Conservation (phyloP, 2,888 invertebrate genomes). For the Orgyia antiqua region DNA sequence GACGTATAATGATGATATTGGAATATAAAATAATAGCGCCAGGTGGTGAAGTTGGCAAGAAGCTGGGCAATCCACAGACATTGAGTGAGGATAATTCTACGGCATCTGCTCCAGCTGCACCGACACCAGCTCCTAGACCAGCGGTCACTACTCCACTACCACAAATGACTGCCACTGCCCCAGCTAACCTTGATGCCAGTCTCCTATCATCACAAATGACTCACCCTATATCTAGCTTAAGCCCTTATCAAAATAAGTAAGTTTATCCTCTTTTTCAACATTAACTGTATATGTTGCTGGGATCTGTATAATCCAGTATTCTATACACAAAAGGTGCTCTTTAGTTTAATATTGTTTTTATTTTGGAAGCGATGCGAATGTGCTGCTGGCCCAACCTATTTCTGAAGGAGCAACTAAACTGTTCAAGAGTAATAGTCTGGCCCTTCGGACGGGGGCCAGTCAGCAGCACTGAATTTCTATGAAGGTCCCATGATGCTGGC, state of each 20-base stretch:
- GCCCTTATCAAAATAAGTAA: constrained; percentile 95
- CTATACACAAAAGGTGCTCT: no score
- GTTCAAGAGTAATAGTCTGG: no score
- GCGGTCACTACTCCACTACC: constrained; percentile 34
- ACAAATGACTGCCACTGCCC: constrained; percentile 27
- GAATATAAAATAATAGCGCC: constrained; percentile 85
- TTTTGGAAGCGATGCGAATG: no score
- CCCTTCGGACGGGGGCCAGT: no score
- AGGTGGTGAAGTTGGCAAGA: constrained; percentile 84
- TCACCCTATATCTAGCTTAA: constrained; percentile 90
- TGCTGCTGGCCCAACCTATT: no score
- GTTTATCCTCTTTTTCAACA: constrained; percentile 27
- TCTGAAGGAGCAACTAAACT: no score
- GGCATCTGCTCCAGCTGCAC: constrained; percentile 30
- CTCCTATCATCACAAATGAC: constrained; percentile 72
- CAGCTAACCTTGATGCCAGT: constrained; percentile 53
- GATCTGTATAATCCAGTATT: no score
- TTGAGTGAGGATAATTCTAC: constrained; percentile 61
- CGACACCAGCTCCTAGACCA: constrained; percentile 34
- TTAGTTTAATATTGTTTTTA: no score
- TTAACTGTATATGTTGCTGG: no score
- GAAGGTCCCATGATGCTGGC: no score
- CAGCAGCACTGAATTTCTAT: no score
- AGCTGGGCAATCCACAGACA: constrained; percentile 90
- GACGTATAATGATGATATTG: constrained; percentile 90